Evolutionary conservation across 2,888 invertebrate species (phyloP), one percentile per base, ranked within the genome.

Genomic region (Laothoe populi): DNA sequence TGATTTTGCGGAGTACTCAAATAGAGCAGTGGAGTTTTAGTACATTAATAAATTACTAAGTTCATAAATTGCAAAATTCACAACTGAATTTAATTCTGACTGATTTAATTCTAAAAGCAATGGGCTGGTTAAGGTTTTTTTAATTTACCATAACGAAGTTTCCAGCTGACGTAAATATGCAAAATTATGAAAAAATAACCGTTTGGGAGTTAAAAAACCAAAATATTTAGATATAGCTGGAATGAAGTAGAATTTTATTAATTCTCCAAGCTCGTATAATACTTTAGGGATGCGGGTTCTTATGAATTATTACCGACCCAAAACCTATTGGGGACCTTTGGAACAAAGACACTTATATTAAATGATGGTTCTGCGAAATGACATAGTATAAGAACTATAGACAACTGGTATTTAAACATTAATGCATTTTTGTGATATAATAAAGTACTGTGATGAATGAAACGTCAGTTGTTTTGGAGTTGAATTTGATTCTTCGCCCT

Each of bases 331-430:
- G 71, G 73, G 73, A 74, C 78, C 75, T 72, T 73, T 70, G 63
- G 69, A 78, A 81, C 78, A 81, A 82, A 84, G 82, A 81, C 72
- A 69, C 71, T 72, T 72, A 78, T 77, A 82, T 84, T 80, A 80
- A 79, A 73, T 74, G 72, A 75, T 70, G 66, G 64, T 65, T 71
- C 70, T 79, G 75, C 76, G 76, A 81, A 79, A 72, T 66, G 72
- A 73, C 78, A 77, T 65, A 71, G 66, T 67, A 74, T 74, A 75
- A 69, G 73, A 68, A 64, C 64, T 66, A 45, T 45, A 49, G n/a
- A 16, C n/a, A 31, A 31, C 7, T 16, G 16, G 16, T 16, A 26
- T n/a, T 16, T 26, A 21, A 1, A n/a, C 11, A 10, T 11, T 19
- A 53, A 11, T 44, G 19, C 35, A 21, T 11, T 35, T 35, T 53